phyloP scores from a whole-genome alignment of 2,888 invertebrate genomes.

The Caenorhabditis panamensis region DNA sequence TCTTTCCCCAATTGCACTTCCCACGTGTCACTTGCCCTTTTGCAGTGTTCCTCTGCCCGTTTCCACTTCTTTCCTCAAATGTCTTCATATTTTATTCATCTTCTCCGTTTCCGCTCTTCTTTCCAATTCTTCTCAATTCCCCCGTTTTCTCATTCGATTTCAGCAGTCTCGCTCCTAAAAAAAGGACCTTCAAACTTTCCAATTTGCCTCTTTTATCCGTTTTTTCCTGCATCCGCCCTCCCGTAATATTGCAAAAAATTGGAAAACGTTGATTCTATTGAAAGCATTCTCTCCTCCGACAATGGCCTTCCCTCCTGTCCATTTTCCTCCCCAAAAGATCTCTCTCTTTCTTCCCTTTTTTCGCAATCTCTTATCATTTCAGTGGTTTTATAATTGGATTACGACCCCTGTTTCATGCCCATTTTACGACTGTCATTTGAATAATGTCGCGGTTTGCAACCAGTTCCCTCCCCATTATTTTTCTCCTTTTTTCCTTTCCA shows the following conservation, averaged over 20 bases:
- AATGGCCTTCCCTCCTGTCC: constrained; percentile 25
- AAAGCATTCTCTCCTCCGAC: constrained; percentile 24
- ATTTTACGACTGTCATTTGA: constrained; percentile 31
- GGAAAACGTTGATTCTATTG: constrained; percentile 28
- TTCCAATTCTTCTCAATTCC: neutral
- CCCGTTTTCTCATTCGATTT: constrained; percentile 14
- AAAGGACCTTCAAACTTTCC: constrained; percentile 7
- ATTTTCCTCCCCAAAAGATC: constrained; percentile 8
- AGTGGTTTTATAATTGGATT: constrained; percentile 11
- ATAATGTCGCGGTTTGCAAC: constrained; percentile 19
- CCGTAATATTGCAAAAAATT: constrained; percentile 6
- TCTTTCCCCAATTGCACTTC: no score
- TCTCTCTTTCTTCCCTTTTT: constrained; percentile 8
- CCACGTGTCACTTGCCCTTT: no score
- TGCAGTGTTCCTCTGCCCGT: neutral
- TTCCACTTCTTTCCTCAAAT: constrained; percentile 15
- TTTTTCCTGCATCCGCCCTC: neutral
- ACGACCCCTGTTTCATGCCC: constrained; percentile 15
- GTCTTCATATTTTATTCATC: constrained; percentile 18
- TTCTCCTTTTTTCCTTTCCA: neutral
- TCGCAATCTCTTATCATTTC: constrained; percentile 19
- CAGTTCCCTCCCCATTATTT: constrained; percentile 15
- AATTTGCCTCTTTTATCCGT: constrained; percentile 1
- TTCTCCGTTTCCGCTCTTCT: neutral
- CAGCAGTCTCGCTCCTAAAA: neutral